A percentile compares a stretch with the other conserved stretches of the same genome.
These are phyloP conservation scores for Drosophila nasuta DNA, from an alignment of 1,140 invertebrate genomes.

Conservation along the genomic window DNA sequence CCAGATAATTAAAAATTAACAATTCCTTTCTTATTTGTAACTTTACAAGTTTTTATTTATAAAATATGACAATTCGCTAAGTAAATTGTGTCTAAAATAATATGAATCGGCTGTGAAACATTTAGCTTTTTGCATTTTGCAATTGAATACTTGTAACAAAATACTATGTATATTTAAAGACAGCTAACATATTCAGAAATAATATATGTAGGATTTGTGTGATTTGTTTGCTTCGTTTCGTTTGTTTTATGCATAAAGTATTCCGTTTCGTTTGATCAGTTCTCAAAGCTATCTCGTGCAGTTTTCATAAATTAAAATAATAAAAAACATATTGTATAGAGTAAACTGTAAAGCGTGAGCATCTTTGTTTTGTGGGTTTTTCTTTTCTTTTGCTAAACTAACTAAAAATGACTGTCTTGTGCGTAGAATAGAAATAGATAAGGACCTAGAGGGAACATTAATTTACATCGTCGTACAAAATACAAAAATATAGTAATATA, in stretches of 20 bases:
- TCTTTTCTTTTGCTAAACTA: conserved; percentile 54
- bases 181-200: conserved; percentile 62
- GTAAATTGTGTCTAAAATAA: conserved; percentile 78
- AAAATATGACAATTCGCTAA: conserved; percentile 81
- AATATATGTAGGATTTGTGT: conserved; percentile 24
- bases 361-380: conserved; percentile 62
- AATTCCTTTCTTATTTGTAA: conserved; percentile 34
- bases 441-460: conserved; percentile 37
- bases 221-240: too few relatives aligned
- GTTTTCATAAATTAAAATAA: conserved; percentile 65
- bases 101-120: conserved; percentile 65
- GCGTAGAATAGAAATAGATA: conserved; percentile 59
- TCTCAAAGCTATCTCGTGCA: conserved; percentile 69
- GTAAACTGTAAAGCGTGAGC: conserved; percentile 64
- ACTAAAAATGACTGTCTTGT: conserved; percentile 77
- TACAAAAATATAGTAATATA: conserved; percentile 37
- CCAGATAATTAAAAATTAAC: not conserved
- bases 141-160: conserved; percentile 78
- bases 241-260: conserved; percentile 18
- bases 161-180: conserved; percentile 62
- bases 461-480: conserved; percentile 33
- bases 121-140: conserved; percentile 35
- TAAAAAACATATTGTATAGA: not conserved
- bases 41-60: conserved; percentile 78
- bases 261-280: conserved; percentile 50